Base-by-base conservation (phyloP, 1,140 invertebrate genomes). In the Hesperophylax magnus region DNA sequence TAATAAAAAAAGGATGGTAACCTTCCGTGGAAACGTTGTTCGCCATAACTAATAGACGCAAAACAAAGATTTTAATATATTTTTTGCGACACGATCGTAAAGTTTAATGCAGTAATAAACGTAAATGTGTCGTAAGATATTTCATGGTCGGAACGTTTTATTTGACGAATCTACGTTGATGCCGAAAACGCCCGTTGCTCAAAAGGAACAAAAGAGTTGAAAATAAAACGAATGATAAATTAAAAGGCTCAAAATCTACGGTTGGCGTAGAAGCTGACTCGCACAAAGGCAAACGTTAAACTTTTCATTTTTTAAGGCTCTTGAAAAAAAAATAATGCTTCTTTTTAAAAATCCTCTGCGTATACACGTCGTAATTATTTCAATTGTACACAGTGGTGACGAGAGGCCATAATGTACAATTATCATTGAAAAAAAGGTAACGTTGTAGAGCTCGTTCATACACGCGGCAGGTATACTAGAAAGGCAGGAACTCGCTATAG, bases 401-500 rank as follows among this genome's bases (percentile, higher is more conserved):
- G 63, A 67, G 63, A 67, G 24, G 39, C 20, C 77, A 47, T 27
- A 20, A 78, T 47, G 22, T 79, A 31, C 65, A 79, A 71, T 79
- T 71, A 79, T 34, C n/a, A 24, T 17, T 39, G 31, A 24, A 80
- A 74, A 80, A 80, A 80, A 56, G 53, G 56, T 52, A 78, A 78
- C 60, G 69, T 20, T 39, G 58, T 56, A 52, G 34, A 11, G 18
- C 34, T 52, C 69, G 69, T 72, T 22, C 69, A 72, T 72, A 20
- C 63, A 31, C 3, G 20, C 20, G 15, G 20, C 52, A 47, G 39
- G 24, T 15, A 47, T 7, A 17, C 61, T 17, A 34, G 27, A 5
- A 27, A 27, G 27, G 27, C 5, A 20, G 39, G 11, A 77, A 77
- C 58, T 56, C 39, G 69, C 77, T 79, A 67, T 67, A 67, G 76